Evolutionary conservation across 2,888 invertebrate species (phyloP).

Genomic region (Uloborus plumipes): DNA sequence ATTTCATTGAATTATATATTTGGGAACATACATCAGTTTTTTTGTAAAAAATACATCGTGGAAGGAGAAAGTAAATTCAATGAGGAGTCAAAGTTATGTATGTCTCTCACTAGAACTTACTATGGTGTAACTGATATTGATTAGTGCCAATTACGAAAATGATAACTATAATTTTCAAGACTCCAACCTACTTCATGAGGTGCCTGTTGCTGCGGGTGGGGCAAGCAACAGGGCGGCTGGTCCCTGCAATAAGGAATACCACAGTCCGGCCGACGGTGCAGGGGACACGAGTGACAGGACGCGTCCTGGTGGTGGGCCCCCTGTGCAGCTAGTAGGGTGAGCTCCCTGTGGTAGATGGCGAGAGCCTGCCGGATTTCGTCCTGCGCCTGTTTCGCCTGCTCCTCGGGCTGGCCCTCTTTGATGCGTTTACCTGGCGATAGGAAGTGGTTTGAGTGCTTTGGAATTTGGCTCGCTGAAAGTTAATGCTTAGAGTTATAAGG

Average conservation of each 20-base stretch:
- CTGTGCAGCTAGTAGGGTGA: slow-evolving; percentile 83
- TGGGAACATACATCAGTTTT: no score
- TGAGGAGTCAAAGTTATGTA: no score
- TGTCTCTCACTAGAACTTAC: no score
- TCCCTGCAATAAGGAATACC: slow-evolving; percentile 45
- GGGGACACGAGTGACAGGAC: slow-evolving; percentile 45
- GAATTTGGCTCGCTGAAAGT: no score
- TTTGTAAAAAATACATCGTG: no score
- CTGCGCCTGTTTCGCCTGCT: slow-evolving; percentile 74
- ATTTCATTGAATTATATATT: no score
- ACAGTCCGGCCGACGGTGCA: slow-evolving; percentile 33
- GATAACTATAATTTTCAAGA: no score
- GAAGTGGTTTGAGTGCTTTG: no score
- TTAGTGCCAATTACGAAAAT: no score
- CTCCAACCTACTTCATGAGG: slow-evolving; percentile 27
- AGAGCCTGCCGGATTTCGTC: slow-evolving; percentile 91
- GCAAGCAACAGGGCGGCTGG: slow-evolving; percentile 43
- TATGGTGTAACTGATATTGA: no score
- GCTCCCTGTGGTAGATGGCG: slow-evolving; percentile 92
- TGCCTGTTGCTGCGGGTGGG: slow-evolving; percentile 32
- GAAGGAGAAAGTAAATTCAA: no score
- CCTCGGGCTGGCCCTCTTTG: slow-evolving; percentile 66
- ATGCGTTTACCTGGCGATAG: slow-evolving; percentile 64
- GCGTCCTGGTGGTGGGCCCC: slow-evolving; percentile 72
- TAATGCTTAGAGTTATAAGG: no score